Evolutionary conservation across 2,113 vertebrate genomes (phyloP).

Genomic region (Pyrgilauda ruficollis): DNA sequence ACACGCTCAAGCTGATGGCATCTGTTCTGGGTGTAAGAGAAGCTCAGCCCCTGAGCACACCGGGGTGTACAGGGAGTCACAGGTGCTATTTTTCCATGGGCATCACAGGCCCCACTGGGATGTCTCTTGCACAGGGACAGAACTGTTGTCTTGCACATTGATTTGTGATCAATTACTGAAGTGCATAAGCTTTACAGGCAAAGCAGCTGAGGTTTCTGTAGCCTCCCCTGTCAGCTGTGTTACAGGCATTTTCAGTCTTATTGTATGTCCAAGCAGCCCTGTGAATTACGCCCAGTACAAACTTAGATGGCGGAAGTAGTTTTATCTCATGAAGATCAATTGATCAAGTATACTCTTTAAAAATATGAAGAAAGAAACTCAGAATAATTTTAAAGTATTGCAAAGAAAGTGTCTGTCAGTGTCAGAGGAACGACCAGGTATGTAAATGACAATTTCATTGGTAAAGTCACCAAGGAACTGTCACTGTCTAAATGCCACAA

Average conservation of each 20-base stretch:
- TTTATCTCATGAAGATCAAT: background rate
- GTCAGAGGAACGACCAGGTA: background rate
- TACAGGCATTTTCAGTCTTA: background rate
- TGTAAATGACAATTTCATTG: background rate
- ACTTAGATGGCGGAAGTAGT: background rate
- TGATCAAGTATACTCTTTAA: background rate
- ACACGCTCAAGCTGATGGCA: rapidly evolving
- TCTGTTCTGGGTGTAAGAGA: background rate
- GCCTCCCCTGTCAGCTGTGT: background rate
- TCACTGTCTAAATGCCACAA: background rate
- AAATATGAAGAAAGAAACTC: background rate
- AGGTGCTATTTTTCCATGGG: background rate
- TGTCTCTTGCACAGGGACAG: background rate
- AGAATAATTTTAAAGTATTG: background rate
- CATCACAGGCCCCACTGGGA: rapidly evolving
- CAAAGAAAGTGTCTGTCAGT: background rate
- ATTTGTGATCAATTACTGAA: background rate
- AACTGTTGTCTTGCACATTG: background rate
- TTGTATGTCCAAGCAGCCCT: background rate
- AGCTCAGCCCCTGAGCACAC: background rate
- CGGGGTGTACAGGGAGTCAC: background rate
- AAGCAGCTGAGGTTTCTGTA: background rate
- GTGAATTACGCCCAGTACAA: background rate
- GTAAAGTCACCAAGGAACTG: background rate
- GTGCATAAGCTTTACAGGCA: background rate